Base-by-base conservation (phyloP, 2,113 vertebrate genomes). In the Salvator merianae region DNA sequence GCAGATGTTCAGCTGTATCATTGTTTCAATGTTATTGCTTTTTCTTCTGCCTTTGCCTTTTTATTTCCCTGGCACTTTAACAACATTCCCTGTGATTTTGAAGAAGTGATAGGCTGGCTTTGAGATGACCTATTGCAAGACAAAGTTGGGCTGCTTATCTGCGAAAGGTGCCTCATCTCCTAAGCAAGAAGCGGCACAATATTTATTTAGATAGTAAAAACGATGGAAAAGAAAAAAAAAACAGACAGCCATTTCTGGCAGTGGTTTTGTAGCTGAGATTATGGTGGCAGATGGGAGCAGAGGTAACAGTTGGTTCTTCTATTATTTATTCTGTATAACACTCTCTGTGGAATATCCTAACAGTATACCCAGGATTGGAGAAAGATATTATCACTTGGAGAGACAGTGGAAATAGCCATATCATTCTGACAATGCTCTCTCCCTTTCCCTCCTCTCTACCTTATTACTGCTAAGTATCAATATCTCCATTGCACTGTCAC, bases 381-480 rank as follows among this genome's bases (percentile, higher is more conserved):
- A 83, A 88, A 93, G 91, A 94, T 94, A 91, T 91, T 94, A 94
- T 94, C 91, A 92, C 92, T 94, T 88, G 87, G 90, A 91, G 92
- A 94, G 91, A 93, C 85, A 88, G 90, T 89, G 90, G 90, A 94
- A 95, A 94, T 85, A 86, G 93, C 86, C 90, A 92, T 94, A 92
- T 94, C 93, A 93, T 94, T 94, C 92, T 92, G 92, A 94, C 92
- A 91, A 92, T 87, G 86, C 71, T 87, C 94, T 93, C 91, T 92
- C 90, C 62, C 90, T 86, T 88, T 32, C 36, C 4, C 68, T 4
- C n/a, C 36, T 72, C 76, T 28, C 22, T 24, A n/a, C 55, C 70
- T 92, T 94, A 92, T 94, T 94, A 94, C 91, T 88, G 0, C 89
- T 89, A 92, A 90, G 88, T 93, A 95, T 92, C 91, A 93, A 89